phyloP scores from a whole-genome alignment of 2,888 invertebrate genomes.

The Chironomus tentans region DNA sequence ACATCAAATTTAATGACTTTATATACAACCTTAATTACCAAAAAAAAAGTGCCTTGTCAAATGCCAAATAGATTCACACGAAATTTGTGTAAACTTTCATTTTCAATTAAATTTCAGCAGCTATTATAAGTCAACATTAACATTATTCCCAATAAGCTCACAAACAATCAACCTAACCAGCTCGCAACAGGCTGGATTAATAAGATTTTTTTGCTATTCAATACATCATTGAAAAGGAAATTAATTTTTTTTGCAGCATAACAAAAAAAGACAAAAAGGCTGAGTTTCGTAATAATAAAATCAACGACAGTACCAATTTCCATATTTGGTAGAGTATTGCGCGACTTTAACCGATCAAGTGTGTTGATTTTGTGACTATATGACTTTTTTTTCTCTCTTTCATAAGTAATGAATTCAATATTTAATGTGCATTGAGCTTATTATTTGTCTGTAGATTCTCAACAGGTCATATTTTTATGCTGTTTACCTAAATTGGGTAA shows the following conservation, averaged over 20 bases:
- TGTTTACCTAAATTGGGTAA: background rate
- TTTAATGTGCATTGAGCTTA: background rate
- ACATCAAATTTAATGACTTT: too few relatives aligned
- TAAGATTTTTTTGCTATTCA: too few relatives aligned
- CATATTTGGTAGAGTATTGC: background rate
- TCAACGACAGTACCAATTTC: background rate
- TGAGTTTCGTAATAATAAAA: background rate
- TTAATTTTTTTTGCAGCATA: background rate
- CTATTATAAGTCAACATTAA: too few relatives aligned
- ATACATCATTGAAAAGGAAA: background rate
- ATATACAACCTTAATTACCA: too few relatives aligned
- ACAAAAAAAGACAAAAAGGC: background rate
- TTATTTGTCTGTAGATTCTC: background rate
- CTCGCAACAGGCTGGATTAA: too few relatives aligned
- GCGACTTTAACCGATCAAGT: slow-evolving; percentile 1
- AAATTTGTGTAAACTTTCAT: too few relatives aligned
- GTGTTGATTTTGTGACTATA: background rate
- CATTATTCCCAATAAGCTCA: too few relatives aligned
- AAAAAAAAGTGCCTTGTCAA: too few relatives aligned
- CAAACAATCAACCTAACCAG: too few relatives aligned
- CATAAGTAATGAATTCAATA: background rate
- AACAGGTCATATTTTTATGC: background rate
- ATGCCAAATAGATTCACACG: too few relatives aligned
- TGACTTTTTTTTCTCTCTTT: background rate
- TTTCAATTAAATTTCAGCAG: too few relatives aligned